These are phyloP conservation scores for Noctilio leporinus DNA, from an alignment of 2,113 vertebrate genomes.

Conservation along the genomic window DNA sequence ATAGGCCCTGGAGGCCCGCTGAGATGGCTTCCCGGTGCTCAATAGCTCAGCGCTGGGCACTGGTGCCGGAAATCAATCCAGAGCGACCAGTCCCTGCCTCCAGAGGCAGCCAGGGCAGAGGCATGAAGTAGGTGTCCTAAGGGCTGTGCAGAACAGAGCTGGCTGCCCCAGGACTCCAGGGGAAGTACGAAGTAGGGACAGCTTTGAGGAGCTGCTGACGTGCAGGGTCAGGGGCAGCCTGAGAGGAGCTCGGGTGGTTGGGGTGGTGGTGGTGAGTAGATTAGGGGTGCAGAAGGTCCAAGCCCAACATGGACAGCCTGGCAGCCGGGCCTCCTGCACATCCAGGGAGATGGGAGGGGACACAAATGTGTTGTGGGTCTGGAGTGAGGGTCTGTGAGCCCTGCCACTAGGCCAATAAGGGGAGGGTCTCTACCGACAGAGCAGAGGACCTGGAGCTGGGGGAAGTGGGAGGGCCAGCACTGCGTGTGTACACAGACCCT, in stretches of 20 bases:
- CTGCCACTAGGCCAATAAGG: neutral
- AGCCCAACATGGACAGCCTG: accelerated
- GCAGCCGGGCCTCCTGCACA: neutral
- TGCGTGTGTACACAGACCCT: too few relatives aligned
- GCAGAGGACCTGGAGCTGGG: neutral
- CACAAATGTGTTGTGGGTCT: neutral
- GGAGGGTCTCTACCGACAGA: accelerated
- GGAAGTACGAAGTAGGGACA: too few relatives aligned
- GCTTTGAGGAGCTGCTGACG: neutral
- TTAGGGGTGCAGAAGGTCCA: neutral
- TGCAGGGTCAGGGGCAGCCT: accelerated
- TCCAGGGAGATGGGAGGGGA: neutral
- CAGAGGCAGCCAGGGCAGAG: neutral
- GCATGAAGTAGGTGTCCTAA: neutral
- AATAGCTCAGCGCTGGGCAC: neutral
- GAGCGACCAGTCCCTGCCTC: neutral
- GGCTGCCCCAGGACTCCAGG: neutral
- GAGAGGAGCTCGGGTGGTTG: too few relatives aligned
- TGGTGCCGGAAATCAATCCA: neutral
- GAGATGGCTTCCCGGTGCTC: too few relatives aligned
- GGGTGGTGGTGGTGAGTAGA: too few relatives aligned
- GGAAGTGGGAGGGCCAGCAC: neutral
- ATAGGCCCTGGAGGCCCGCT: neutral
- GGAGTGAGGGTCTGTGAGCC: neutral
- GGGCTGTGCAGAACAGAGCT: neutral